These are phyloP conservation scores for Tauraco erythrolophus DNA, from an alignment of 2,113 vertebrate species.

Conservation along the genomic window DNA sequence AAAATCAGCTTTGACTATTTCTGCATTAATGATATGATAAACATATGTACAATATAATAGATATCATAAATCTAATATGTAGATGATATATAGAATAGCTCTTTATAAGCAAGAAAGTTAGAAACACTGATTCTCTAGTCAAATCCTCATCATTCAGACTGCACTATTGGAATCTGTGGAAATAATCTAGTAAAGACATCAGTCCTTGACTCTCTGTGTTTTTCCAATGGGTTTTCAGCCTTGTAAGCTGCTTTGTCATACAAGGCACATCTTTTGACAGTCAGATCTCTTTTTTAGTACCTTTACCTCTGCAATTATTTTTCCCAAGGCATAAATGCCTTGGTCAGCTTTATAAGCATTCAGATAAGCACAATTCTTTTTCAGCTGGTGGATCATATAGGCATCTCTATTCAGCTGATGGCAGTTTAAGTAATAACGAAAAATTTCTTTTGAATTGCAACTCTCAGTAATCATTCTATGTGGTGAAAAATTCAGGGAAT, in stretches of 20 bases:
- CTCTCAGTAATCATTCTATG: conserved; percentile 30
- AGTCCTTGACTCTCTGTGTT: neutral
- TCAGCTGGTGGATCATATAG: conserved; percentile 35
- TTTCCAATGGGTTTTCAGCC: neutral
- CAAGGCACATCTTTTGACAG: neutral
- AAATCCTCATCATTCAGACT: neutral
- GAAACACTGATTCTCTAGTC: neutral
- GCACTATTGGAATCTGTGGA: neutral
- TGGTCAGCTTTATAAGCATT: conserved; percentile 33
- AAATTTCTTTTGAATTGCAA: neutral
- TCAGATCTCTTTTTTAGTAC: neutral
- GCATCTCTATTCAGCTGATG: neutral
- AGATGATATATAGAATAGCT: neutral
- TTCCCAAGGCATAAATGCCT: conserved; percentile 42
- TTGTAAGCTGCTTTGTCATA: neutral
- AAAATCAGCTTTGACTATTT: neutral
- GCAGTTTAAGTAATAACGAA: neutral
- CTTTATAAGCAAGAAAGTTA: neutral
- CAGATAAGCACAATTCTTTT: conserved; percentile 54
- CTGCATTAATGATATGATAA: neutral
- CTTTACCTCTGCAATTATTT: conserved; percentile 55
- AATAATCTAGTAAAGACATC: neutral
- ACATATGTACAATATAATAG: neutral
- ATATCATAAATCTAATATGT: neutral
- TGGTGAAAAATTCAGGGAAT: neutral